Base-by-base conservation (phyloP, 2,113 vertebrate species). In the Thalassarche chlororhynchos region DNA sequence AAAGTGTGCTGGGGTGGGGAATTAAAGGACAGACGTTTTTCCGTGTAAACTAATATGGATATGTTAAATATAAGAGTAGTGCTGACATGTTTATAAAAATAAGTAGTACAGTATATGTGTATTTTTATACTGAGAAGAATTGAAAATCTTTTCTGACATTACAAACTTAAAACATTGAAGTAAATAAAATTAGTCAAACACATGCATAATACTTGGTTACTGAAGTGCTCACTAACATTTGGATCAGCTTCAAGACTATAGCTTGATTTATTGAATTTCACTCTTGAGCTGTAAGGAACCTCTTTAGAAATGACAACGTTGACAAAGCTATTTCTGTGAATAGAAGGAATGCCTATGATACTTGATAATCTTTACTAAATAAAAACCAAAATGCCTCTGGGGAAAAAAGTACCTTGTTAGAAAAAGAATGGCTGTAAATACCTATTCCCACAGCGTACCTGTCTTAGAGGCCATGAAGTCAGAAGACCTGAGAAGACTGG, bases 1-100 rank as follows among this genome's bases (percentile, higher is more conserved):
- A 36, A 90, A 90, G 29, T 79, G 24, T 74, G 31, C 16, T 77
- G 46, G 12, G 9, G 15, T 51, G 69, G 31, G 28, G 36, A 94
- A 79, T 79, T 91, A 91, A 95, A 77, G 31, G 80, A 36, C 72
- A 94, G 70, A 91, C 92, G n/a, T 49, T 89, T 68, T 70, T 61
- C 42, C 8, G 2, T 64, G 17, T 89, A 58, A 80, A 89, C 7
- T 78, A 70, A 49, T 72, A 61, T 9, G 12, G 25, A 17, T 87
- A 17, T 61, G 25, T 64, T 80, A 88, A 88, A 84, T 70, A 57
- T 29, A 28, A 77, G 24, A 80, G 24, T 25, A 66, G 26, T 62
- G 24, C 54, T 89, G 80, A n/a, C 14, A n/a, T 14, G 9, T 40
- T 84, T 49, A 76, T 92, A 66, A 86, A 96, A 90, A 52, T 60